Conservation (phyloP, 2,888 invertebrate genomes). For the Andricus curvator region DNA sequence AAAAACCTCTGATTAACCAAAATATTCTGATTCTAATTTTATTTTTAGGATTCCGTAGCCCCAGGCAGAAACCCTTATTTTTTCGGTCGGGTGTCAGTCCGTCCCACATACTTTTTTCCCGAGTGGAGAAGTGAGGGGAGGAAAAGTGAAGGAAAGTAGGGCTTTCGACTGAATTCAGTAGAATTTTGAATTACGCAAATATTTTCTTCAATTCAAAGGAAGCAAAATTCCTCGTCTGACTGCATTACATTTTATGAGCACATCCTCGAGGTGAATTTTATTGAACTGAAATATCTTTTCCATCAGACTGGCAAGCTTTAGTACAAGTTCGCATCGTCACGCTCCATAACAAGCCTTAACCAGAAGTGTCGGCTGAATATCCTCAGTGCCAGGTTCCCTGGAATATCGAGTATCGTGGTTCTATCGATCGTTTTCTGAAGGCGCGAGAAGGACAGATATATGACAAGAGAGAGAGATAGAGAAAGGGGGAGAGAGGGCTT, state of each 20-base stretch:
- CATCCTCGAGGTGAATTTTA: neutral
- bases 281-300: conserved; percentile 5
- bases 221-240: neutral
- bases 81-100: too few relatives aligned
- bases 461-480: neutral
- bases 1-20: too few relatives aligned
- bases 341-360: conserved; percentile 25
- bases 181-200: neutral
- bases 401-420: conserved; percentile 23
- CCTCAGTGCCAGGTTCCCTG: conserved; percentile 8
- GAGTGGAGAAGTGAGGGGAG: too few relatives aligned
- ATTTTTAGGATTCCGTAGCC: too few relatives aligned
- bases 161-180: too few relatives aligned
- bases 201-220: neutral
- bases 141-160: too few relatives aligned
- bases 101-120: too few relatives aligned
- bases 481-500: neutral
- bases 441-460: neutral
- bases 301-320: conserved; percentile 5
- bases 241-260: neutral
- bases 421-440: conserved; percentile 4
- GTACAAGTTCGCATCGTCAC: conserved; percentile 19
- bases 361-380: conserved; percentile 10
- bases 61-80: too few relatives aligned
- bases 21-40: too few relatives aligned